Conservation (phyloP, 2,888 invertebrate species). For the Lepas anatifera region DNA sequence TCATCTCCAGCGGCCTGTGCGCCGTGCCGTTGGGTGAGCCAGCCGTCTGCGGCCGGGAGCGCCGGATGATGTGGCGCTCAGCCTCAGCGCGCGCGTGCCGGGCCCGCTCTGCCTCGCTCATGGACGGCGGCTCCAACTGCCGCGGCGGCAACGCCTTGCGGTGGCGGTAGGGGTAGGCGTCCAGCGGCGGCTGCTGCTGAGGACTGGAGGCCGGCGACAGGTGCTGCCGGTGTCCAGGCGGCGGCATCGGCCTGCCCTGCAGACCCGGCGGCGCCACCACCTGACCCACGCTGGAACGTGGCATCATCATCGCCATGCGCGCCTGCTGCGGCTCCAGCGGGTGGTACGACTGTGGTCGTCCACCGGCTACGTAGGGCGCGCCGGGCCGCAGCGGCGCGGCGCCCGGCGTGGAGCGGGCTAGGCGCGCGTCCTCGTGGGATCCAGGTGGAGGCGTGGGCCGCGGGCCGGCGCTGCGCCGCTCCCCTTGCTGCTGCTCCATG, state of each 20-base stretch:
- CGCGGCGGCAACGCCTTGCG: neutral
- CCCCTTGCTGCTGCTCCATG: neutral
- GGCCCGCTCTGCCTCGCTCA: neutral
- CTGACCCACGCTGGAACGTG: neutral
- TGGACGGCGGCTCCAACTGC: neutral
- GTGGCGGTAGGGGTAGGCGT: neutral
- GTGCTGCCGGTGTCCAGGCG: constrained; percentile 1
- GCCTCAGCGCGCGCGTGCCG: neutral
- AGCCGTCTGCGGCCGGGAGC: too few species aligned
- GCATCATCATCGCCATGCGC: neutral
- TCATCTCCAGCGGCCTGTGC: neutral
- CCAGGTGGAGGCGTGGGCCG: neutral
- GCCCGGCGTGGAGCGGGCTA: neutral
- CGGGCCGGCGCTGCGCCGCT: neutral
- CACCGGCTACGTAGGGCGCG: neutral
- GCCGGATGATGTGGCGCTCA: constrained; percentile 11
- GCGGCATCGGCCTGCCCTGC: neutral
- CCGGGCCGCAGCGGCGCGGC: neutral
- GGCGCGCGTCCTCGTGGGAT: neutral
- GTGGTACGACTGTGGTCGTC: neutral
- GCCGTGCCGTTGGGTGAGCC: too few species aligned
- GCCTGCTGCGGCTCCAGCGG: neutral
- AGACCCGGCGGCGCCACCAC: neutral
- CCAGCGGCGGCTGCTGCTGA: neutral
- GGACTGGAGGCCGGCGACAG: neutral